Percentiles rank a stretch among this genome's conserved stretches.
These are phyloP conservation scores for Emydoidea blandingii DNA, from an alignment of 2,797 vertebrate genomes.

Conservation along the genomic window DNA sequence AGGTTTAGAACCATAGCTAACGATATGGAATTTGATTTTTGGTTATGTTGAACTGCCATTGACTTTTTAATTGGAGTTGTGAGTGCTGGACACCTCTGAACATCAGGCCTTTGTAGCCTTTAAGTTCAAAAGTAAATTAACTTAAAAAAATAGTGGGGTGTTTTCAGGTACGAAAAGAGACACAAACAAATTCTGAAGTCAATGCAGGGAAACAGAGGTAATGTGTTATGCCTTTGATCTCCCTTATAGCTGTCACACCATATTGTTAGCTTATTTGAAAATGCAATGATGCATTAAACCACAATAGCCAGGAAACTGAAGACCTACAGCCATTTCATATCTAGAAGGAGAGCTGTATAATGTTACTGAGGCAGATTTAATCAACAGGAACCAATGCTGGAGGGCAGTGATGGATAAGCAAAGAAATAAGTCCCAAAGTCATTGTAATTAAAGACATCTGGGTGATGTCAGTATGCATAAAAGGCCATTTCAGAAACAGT, in stretches of 20 bases:
- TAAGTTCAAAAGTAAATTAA: fast-evolving
- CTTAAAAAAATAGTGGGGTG: background rate
- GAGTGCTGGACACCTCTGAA: background rate
- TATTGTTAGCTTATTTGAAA: background rate
- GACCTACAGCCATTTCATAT: conserved; percentile 11
- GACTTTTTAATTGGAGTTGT: fast-evolving
- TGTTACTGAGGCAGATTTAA: conserved; percentile 64
- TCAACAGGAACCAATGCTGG: conserved; percentile 68
- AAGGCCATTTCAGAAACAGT: conserved; percentile 5
- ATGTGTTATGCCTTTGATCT: background rate
- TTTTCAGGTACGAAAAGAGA: background rate
- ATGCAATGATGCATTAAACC: background rate
- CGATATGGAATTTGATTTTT: background rate
- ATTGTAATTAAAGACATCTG: conserved; percentile 67
- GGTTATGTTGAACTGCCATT: background rate
- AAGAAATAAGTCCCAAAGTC: conserved; percentile 57
- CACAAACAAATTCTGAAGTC: background rate
- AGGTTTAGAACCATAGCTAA: background rate
- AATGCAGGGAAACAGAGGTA: background rate
- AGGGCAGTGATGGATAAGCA: conserved; percentile 66
- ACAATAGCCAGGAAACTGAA: background rate
- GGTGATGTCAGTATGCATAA: conserved; percentile 55
- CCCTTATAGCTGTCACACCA: background rate
- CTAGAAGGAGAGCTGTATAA: conserved; percentile 23
- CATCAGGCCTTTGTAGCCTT: background rate